phyloP scores from a whole-genome alignment of 2,888 invertebrate species.

The Platypus cylindrus region DNA sequence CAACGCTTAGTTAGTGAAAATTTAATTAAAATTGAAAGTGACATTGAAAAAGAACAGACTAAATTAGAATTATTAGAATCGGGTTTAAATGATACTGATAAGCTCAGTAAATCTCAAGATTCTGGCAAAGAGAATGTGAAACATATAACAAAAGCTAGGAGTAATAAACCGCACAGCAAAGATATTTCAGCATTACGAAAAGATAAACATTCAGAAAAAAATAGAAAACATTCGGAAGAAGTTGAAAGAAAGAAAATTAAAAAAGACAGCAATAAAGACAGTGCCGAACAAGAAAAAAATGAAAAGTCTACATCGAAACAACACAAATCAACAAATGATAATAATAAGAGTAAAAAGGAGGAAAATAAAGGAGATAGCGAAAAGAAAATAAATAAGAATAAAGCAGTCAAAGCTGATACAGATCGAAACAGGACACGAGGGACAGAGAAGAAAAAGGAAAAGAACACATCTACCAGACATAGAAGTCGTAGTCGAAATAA shows the following conservation, averaged over 20 bases:
- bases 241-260: neutral
- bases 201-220: constrained; percentile 11
- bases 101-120: no score
- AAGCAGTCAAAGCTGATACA: constrained; percentile 2
- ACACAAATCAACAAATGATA: no score
- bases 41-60: constrained; percentile 17
- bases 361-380: constrained; percentile 24
- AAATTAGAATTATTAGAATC: constrained; percentile 10
- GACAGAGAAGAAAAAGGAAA: constrained; percentile 11
- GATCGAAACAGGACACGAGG: constrained; percentile 1
- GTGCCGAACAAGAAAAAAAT: constrained; percentile 11
- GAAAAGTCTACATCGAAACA: constrained; percentile 6
- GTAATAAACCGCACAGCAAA: neutral
- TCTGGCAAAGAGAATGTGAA: constrained; percentile 24
- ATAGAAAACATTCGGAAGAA: neutral
- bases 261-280: constrained; percentile 6
- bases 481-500: constrained; percentile 12
- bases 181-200: constrained; percentile 17
- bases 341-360: constrained; percentile 28
- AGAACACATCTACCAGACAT: constrained; percentile 8
- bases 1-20: constrained; percentile 5
- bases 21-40: constrained; percentile 8
- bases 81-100: constrained; percentile 3
- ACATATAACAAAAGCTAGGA: constrained; percentile 24
- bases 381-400: constrained; percentile 13